A percentile compares a stretch with the other conserved stretches of the same genome.
These are phyloP conservation scores for Hybos culiciformis DNA, from an alignment of 2,888 invertebrate species.

Conservation along the genomic window DNA sequence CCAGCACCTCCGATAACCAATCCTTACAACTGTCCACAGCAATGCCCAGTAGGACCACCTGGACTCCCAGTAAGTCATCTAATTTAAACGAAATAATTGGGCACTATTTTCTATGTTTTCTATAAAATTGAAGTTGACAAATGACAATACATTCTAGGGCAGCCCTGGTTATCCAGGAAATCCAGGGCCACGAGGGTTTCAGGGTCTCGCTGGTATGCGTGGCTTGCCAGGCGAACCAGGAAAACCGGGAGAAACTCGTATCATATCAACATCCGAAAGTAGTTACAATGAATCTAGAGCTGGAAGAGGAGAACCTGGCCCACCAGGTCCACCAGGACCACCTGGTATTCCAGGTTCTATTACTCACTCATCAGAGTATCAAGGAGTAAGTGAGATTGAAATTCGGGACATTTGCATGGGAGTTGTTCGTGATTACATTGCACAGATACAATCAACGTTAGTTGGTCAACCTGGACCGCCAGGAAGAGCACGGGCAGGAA, in stretches of 20 bases:
- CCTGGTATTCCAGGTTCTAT: slow-evolving; percentile 34
- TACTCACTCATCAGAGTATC: neutral
- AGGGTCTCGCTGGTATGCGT: slow-evolving; percentile 8
- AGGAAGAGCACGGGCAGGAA: slow-evolving; percentile 50
- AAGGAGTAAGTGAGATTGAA: slow-evolving; percentile 40
- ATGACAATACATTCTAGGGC: neutral
- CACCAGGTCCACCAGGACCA: slow-evolving; percentile 23
- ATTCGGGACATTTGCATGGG: slow-evolving; percentile 68
- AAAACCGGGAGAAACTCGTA: slow-evolving; percentile 16
- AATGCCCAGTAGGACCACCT: slow-evolving; percentile 48
- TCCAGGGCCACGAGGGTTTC: slow-evolving; percentile 38
- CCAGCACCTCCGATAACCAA: slow-evolving; percentile 9
- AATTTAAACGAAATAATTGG: no score
- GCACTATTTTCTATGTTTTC: no score
- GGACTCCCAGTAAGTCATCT: slow-evolving; percentile 48
- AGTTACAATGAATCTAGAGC: no score
- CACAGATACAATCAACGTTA: slow-evolving; percentile 48
- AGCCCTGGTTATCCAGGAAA: slow-evolving; percentile 21
- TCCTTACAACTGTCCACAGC: slow-evolving; percentile 18
- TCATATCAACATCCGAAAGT: no score
- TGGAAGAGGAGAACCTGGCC: neutral
- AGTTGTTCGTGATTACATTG: slow-evolving; percentile 63
- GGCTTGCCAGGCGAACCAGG: slow-evolving; percentile 16
- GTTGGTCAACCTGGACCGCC: slow-evolving; percentile 53
- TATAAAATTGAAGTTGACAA: slow-evolving; percentile 1